Percentiles rank a stretch among this genome's conserved stretches.
Conservation (phyloP, 2,797 vertebrate species). For the Cynopterus sphinx region DNA sequence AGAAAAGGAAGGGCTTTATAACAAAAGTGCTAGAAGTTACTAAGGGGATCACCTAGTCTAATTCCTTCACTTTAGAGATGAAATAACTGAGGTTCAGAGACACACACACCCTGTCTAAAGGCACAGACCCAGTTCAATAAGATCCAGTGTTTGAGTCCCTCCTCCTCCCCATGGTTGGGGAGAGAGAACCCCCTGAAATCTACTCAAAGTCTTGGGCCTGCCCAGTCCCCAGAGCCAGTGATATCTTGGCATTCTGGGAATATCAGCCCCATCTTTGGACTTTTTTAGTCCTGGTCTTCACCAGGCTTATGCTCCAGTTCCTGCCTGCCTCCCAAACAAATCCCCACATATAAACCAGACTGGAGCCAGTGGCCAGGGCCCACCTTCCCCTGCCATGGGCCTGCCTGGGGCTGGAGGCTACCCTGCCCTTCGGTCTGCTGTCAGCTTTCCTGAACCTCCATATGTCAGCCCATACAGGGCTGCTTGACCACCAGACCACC, state of each 20-base stretch:
- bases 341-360: neutral
- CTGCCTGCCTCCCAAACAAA: neutral
- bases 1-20: neutral
- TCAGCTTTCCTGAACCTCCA: neutral
- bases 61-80: neutral
- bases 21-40: neutral
- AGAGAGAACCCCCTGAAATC: neutral
- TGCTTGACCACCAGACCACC: neutral
- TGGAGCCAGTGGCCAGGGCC: neutral
- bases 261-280: neutral
- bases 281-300: neutral
- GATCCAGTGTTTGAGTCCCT: neutral
- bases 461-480: neutral
- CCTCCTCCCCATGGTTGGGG: neutral
- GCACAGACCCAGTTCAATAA: neutral
- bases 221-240: neutral
- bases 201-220: neutral
- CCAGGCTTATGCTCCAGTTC: neutral
- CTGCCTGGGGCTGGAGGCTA: neutral
- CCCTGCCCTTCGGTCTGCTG: neutral
- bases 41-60: neutral
- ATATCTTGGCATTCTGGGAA: neutral
- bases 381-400: neutral
- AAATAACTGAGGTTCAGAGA: neutral
- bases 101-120: neutral